Conservation (phyloP, 2,113 vertebrate species). For the Salvelinus fontinalis region DNA sequence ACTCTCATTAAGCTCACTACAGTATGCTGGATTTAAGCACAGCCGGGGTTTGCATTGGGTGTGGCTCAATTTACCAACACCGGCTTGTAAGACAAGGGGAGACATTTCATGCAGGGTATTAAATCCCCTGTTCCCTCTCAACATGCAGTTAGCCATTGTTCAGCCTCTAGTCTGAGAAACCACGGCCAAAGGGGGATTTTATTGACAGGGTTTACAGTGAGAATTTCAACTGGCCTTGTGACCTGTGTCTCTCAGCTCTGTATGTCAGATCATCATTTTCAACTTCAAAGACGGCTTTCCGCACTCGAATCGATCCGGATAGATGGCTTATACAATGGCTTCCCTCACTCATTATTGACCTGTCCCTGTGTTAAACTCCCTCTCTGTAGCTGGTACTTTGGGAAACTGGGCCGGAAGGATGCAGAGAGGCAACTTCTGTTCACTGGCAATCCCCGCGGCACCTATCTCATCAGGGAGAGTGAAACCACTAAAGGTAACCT, state of each 20-base stretch:
- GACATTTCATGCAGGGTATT: not conserved
- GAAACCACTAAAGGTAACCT: slow-evolving; percentile 96
- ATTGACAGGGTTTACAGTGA: not conserved
- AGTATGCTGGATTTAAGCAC: slow-evolving; percentile 1
- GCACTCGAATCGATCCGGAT: too few species aligned
- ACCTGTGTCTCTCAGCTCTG: not conserved
- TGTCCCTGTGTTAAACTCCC: not conserved
- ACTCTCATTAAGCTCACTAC: not conserved
- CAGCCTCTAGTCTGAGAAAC: not conserved
- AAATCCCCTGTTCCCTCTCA: not conserved
- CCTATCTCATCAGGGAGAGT: slow-evolving; percentile 95
- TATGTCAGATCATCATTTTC: too few species aligned
- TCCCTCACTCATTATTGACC: not conserved
- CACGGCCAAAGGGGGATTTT: not conserved
- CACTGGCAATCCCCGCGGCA: slow-evolving; percentile 89
- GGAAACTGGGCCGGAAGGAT: slow-evolving; percentile 96
- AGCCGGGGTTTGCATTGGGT: not conserved
- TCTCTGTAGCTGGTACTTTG: slow-evolving; percentile 90
- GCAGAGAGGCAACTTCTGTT: slow-evolving; percentile 94
- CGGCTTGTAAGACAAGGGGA: not conserved
- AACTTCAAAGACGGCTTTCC: not conserved
- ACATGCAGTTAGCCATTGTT: not conserved
- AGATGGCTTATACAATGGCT: not conserved
- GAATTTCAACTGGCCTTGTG: not conserved
- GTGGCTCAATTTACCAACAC: not conserved